Evolutionary conservation across 1,140 invertebrate genomes (phyloP).

Genomic region (Nixonia krombeini): DNA sequence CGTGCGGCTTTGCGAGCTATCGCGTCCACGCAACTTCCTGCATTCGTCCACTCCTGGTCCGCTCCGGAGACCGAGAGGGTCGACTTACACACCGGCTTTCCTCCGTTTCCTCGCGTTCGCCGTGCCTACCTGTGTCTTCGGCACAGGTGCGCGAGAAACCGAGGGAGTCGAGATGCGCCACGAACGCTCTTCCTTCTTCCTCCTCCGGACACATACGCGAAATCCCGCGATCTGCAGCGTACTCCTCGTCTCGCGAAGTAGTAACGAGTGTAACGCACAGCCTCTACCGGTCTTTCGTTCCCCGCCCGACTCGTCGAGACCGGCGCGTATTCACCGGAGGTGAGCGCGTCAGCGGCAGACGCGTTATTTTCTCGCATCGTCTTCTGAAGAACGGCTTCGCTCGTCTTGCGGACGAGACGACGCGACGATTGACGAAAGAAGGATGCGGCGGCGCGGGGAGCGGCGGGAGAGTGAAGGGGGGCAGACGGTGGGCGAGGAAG

Average conservation of each 20-base stretch:
- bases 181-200: too few relatives aligned
- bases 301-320: too few relatives aligned
- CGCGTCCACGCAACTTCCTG: conserved; percentile 41
- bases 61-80: conserved; percentile 36
- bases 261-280: too few relatives aligned
- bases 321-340: too few relatives aligned
- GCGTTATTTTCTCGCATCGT: conserved; percentile 14
- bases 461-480: conserved; percentile 12
- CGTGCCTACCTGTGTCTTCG: conserved; percentile 32
- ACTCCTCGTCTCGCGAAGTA: too few relatives aligned
- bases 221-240: too few relatives aligned
- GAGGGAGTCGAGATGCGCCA: too few relatives aligned
- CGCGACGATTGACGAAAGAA: conserved; percentile 39
- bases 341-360: conserved; percentile 4
- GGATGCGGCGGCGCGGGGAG: conserved; percentile 18
- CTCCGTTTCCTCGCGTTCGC: conserved; percentile 33
- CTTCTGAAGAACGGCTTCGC: conserved; percentile 13
- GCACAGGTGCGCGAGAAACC: conserved; percentile 43
- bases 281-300: too few relatives aligned
- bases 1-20: conserved; percentile 31
- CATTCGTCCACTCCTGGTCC: conserved; percentile 26
- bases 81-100: conserved; percentile 45
- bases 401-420: conserved; percentile 1
- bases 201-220: too few relatives aligned
- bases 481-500: conserved; percentile 1